Base-by-base conservation (phyloP, 2,113 vertebrate species). In the Irena cyanogastra region DNA sequence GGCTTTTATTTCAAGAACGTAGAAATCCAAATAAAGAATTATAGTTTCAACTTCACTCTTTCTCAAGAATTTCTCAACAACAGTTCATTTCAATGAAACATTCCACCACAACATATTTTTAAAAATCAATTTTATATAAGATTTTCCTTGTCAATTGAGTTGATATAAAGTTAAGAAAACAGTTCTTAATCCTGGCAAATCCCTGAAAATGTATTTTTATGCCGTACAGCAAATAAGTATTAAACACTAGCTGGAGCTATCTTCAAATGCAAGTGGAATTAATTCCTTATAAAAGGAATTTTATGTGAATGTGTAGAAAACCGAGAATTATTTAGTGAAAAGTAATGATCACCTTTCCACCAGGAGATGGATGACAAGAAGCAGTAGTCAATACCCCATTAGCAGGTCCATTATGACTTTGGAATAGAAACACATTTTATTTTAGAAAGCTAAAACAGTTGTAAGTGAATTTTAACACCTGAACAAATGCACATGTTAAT, bases 351-450 rank as follows among this genome's bases (percentile, higher is more conserved):
- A 94, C 37, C 39, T 94, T 94, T 89, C 60, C 47, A 70, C 70
- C 49, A 87, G 64, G 93, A 97, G 93, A 97, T 69, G 56, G 82
- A 97, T 96, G 86, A 86, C 65, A 97, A 96, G 94, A 74, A 95
- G 85, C 39, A 87, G 75, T 71, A 95, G 95, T 97, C 97, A 97
- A 97, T 97, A 97, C 39, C 45, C 64, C 90, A 97, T 97, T 97
- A 98, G 83, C 59, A 94, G 97, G 85, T 93, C 87, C 94, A 96
- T 97, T 97, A 96, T 79, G 94, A 97, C 72, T 70, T 95, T 92
- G 85, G 87, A 93, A 94, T 56, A 95, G 77, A 96, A 96, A 79
- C 23, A 87, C 9, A 3, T 30, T 95, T 95, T 94, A 94, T 95
- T 94, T 97, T 89, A 93, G 72, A 89, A 95, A 93, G 66, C 53